phyloP scores from a whole-genome alignment of 2,888 invertebrate species.

The Rotaria magnacalcarata region DNA sequence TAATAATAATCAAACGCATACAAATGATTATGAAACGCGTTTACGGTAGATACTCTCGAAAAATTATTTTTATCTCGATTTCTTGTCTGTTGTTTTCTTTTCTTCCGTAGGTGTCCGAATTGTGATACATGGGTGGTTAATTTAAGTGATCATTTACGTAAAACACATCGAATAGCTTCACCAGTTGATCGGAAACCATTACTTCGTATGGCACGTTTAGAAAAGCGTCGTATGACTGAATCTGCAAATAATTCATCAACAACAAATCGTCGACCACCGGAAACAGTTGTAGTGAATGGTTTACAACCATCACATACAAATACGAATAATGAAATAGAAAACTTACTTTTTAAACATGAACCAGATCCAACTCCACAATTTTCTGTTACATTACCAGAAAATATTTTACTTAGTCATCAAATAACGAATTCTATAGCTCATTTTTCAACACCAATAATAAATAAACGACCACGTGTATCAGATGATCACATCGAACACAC shows the following conservation, averaged over 20 bases:
- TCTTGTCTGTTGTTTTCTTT: no score
- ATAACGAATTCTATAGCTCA: neutral
- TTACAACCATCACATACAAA: constrained; percentile 2
- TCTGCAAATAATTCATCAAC: neutral
- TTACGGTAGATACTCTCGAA: neutral
- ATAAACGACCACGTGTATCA: neutral
- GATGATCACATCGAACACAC: neutral
- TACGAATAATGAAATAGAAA: constrained; percentile 32
- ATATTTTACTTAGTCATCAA: neutral
- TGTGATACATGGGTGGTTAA: constrained; percentile 35
- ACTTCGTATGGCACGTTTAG: constrained; percentile 10
- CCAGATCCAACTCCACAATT: neutral
- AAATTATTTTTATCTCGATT: neutral
- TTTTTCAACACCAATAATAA: neutral
- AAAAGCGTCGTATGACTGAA: constrained; percentile 33
- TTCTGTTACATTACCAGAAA: constrained; percentile 28
- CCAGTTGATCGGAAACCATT: constrained; percentile 14
- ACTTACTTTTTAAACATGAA: constrained; percentile 26
- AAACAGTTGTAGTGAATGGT: neutral
- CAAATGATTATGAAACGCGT: constrained; percentile 28
- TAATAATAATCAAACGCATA: neutral
- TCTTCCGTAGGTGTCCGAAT: neutral
- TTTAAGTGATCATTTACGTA: constrained; percentile 34
- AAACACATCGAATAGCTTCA: constrained; percentile 31
- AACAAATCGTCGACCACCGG: neutral